Evolutionary conservation across 2,888 invertebrate species (phyloP), one percentile per base, ranked within the genome.

Genomic region (Pardosa pseudoannulata): DNA sequence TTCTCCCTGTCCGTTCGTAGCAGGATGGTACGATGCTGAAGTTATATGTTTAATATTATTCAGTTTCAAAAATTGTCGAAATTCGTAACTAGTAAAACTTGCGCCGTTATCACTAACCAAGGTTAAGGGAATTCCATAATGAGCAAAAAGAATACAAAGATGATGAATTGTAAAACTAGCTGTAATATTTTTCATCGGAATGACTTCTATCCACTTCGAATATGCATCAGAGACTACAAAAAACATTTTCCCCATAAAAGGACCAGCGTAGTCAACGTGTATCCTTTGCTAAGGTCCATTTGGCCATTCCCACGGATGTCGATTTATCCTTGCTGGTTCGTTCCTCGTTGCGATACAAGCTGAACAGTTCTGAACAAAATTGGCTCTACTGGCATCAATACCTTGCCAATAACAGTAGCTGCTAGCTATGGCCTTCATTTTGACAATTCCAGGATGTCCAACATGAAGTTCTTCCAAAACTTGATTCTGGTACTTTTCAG

Each of bases 261-360:
- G 91, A 23, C 92, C 92, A 28, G 92, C 91, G 89, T 91, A 92
- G 89, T 92, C 92, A 29, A 91, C 89, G 89, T 92, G 92, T 9
- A 92, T 88, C 29, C 92, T 89, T 82, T 91, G 89, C 91, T 91
- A 91, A 19, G 90, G 90, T 67, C 68, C 50, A 68, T 73, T 73
- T 73, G 73, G 73, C 73, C 73, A 73, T 73, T 73, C 73, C 73
- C 73, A 73, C 73, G 73, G 73, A 73, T 73, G 73, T 73, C 73
- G 73, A 73, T 56, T 73, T 73, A 73, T 73, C 73, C 73, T 73
- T 73, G 73, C 73, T 73, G 73, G 62, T 73, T 73, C 62, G 73
- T 73, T 73, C 73, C 62, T 73, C 73, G 73, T 73, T 73, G 73
- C 73, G 73, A 73, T 73, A 73, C 62, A 73, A 73, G 62, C 73